Conservation (phyloP, 2,888 invertebrate species). For the Schizotus pectinicornis region DNA sequence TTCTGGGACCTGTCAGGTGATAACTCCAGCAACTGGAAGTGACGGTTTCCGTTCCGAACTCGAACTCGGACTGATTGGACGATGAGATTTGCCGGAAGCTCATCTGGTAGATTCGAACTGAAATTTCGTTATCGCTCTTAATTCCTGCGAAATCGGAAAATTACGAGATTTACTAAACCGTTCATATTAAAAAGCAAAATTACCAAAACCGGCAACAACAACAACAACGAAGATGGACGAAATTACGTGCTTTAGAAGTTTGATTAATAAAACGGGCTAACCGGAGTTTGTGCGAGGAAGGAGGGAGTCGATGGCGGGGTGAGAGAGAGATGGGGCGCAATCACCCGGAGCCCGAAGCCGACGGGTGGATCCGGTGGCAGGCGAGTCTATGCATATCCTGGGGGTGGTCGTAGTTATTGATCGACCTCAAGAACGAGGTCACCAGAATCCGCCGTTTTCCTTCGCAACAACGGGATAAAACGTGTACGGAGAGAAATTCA, state of each 20-base stretch:
- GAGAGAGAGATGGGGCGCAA: conserved; percentile 15
- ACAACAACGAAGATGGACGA: neutral
- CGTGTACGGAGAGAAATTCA: conserved; percentile 10
- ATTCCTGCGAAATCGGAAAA: too few relatives aligned
- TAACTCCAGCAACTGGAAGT: too few relatives aligned
- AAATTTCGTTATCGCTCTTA: too few relatives aligned
- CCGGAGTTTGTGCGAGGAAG: neutral
- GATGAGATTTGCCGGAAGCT: too few relatives aligned
- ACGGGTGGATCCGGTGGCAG: conserved; percentile 34
- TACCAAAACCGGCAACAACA: too few relatives aligned
- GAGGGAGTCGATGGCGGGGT: conserved; percentile 1
- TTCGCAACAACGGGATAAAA: conserved; percentile 42
- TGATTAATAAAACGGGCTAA: neutral
- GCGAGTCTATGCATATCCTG: conserved; percentile 40
- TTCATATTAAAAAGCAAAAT: too few relatives aligned
- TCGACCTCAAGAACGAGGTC: conserved; percentile 47
- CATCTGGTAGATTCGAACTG: too few relatives aligned
- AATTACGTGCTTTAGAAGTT: neutral
- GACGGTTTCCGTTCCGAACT: too few relatives aligned
- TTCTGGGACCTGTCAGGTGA: too few relatives aligned
- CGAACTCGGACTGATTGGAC: too few relatives aligned
- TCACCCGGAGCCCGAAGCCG: conserved; percentile 31
- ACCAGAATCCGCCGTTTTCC: conserved; percentile 43
- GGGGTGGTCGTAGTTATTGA: conserved; percentile 46
- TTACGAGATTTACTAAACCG: too few relatives aligned